A percentile compares a stretch with the other conserved stretches of the same genome.
These are phyloP conservation scores for Watsonalla cultraria DNA, from an alignment of 2,888 invertebrate genomes.

Conservation along the genomic window DNA sequence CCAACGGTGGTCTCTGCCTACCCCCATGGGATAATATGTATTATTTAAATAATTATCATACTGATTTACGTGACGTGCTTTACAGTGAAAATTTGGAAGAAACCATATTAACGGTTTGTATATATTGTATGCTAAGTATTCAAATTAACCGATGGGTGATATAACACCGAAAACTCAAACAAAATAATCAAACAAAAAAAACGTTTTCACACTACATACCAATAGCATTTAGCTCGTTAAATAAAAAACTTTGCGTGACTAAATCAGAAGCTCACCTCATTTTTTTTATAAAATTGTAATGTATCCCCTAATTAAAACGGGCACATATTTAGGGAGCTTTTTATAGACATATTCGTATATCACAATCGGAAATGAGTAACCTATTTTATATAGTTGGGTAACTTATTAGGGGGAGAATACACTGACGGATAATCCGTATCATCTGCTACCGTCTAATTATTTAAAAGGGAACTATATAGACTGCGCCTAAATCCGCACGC, in stretches of 20 bases:
- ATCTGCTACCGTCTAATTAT: conserved; percentile 76
- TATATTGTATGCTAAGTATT: no score
- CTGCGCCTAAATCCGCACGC: conserved; percentile 61
- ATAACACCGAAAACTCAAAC: no score
- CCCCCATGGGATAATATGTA: no score
- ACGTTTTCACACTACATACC: not conserved
- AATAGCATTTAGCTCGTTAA: not conserved
- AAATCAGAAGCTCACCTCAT: not conserved
- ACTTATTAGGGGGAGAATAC: conserved; percentile 37
- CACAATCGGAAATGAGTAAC: conserved; percentile 30
- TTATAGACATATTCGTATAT: conserved; percentile 28
- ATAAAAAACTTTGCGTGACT: not conserved
- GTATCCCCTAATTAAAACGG: conserved; percentile 20
- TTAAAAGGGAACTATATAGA: conserved; percentile 64
- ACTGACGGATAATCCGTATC: conserved; percentile 67
- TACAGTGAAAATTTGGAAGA: no score
- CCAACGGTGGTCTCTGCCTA: no score
- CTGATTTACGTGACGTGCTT: no score
- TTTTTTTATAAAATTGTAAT: conserved; percentile 8
- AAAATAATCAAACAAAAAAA: no score
- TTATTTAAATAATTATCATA: no score
- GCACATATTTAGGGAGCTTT: conserved; percentile 20
- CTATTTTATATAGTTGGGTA: conserved; percentile 42
- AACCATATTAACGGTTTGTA: no score
- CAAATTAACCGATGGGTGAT: no score